Percentiles rank a stretch among this genome's conserved stretches.
Evolutionary conservation across 2,888 invertebrate species (phyloP).

Genomic region (Acrobasis suavella): DNA sequence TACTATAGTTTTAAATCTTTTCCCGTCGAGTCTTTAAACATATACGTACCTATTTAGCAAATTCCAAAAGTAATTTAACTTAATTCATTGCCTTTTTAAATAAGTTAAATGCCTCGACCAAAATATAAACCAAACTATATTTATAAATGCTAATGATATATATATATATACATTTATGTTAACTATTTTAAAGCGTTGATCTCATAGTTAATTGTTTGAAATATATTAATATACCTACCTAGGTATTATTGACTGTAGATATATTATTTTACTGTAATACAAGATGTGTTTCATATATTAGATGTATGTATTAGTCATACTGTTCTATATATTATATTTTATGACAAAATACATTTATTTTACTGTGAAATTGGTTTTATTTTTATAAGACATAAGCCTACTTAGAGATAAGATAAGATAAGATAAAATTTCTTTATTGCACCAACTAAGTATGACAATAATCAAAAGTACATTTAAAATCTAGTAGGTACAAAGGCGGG

Average conservation of each 20-base stretch:
- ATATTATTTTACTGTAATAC: slow-evolving; percentile 9
- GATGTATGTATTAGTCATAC: slow-evolving; percentile 34
- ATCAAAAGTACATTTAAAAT: too few relatives aligned
- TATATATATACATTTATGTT: slow-evolving; percentile 3
- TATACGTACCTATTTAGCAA: background rate
- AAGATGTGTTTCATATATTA: slow-evolving; percentile 17
- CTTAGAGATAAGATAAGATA: background rate
- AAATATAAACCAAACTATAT: slow-evolving; percentile 3
- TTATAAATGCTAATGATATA: background rate
- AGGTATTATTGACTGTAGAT: background rate
- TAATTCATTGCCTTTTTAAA: background rate
- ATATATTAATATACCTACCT: background rate
- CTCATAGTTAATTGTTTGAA: slow-evolving; percentile 11
- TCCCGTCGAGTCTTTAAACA: background rate
- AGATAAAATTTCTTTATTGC: too few relatives aligned
- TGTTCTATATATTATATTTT: slow-evolving; percentile 46
- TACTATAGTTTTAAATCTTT: background rate
- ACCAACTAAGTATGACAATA: too few relatives aligned
- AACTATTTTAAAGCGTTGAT: background rate
- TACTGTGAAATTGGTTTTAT: slow-evolving; percentile 27
- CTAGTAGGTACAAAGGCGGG: too few relatives aligned
- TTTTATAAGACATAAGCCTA: background rate
- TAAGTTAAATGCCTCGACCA: slow-evolving; percentile 4
- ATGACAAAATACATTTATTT: slow-evolving; percentile 38
- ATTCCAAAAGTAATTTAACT: background rate